These are phyloP conservation scores for Epinephelus lanceolatus DNA, from an alignment of 2,113 vertebrate species.

Conservation along the genomic window DNA sequence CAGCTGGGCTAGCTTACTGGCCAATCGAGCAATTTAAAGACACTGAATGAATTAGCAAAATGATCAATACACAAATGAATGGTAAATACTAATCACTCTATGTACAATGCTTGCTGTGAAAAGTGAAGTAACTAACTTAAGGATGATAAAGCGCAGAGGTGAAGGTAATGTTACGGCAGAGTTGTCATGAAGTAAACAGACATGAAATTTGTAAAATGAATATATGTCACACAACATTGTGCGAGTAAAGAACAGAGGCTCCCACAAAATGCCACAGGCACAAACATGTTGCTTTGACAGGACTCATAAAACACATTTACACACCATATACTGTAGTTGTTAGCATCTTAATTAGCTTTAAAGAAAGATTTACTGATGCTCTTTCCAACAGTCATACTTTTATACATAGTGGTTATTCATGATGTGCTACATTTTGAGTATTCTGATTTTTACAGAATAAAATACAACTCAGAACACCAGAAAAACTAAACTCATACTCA, in stretches of 20 bases:
- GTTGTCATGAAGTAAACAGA: too few relatives aligned
- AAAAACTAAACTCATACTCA: conserved; percentile 1
- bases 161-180: too few relatives aligned
- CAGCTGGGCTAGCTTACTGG: too few relatives aligned
- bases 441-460: conserved; percentile 11
- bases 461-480: not conserved
- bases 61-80: too few relatives aligned
- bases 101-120: too few relatives aligned
- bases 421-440: not conserved
- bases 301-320: conserved; percentile 19
- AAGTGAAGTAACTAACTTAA: too few relatives aligned
- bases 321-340: conserved; percentile 13
- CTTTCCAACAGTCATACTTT: conserved; percentile 19
- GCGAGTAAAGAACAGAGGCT: not conserved
- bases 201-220: too few relatives aligned
- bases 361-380: conserved; percentile 1
- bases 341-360: not conserved
- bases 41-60: too few relatives aligned
- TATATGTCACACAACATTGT: too few relatives aligned
- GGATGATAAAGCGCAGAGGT: too few relatives aligned
- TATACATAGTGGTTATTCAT: not conserved
- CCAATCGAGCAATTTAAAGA: too few relatives aligned
- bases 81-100: too few relatives aligned
- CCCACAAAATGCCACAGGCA: not conserved
- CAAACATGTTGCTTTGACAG: not conserved